These are phyloP conservation scores for Pogonognathellus flavescens DNA, from an alignment of 1,140 invertebrate species.

Conservation along the genomic window DNA sequence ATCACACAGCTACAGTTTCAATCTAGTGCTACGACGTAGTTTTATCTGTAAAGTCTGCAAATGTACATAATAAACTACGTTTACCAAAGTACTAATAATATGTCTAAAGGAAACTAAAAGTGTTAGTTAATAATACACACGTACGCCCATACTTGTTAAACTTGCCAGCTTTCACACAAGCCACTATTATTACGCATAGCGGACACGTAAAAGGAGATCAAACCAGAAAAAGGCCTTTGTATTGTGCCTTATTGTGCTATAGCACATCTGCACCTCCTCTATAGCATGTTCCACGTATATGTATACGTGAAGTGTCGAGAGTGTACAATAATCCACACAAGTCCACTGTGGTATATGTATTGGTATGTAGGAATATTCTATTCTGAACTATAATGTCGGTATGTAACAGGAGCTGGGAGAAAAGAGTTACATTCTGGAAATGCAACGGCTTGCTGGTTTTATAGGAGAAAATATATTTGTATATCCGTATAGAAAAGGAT, in stretches of 20 bases:
- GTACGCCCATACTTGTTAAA: too few relatives aligned
- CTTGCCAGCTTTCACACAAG: too few relatives aligned
- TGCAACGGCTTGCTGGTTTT: background rate
- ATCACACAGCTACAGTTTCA: background rate
- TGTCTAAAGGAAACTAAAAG: too few relatives aligned
- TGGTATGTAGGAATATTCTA: too few relatives aligned
- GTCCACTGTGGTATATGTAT: too few relatives aligned
- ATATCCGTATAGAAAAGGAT: background rate
- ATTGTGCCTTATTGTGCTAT: background rate
- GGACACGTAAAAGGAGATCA: slow-evolving; percentile 32
- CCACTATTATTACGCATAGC: too few relatives aligned
- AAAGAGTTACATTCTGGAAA: slow-evolving; percentile 5
- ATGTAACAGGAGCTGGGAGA: slow-evolving; percentile 9
- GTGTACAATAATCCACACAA: too few relatives aligned
- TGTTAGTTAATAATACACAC: too few relatives aligned
- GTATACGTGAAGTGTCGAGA: background rate
- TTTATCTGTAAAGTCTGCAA: background rate
- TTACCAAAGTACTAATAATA: too few relatives aligned
- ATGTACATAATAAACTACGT: background rate
- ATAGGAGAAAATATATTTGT: background rate
- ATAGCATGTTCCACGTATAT: background rate
- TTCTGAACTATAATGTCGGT: background rate
- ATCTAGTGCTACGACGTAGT: background rate
- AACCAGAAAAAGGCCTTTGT: slow-evolving; percentile 32
- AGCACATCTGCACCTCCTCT: too few relatives aligned